Evolutionary conservation across 2,113 vertebrate species (phyloP).

Genomic region (Gnathonemus longibarbis): DNA sequence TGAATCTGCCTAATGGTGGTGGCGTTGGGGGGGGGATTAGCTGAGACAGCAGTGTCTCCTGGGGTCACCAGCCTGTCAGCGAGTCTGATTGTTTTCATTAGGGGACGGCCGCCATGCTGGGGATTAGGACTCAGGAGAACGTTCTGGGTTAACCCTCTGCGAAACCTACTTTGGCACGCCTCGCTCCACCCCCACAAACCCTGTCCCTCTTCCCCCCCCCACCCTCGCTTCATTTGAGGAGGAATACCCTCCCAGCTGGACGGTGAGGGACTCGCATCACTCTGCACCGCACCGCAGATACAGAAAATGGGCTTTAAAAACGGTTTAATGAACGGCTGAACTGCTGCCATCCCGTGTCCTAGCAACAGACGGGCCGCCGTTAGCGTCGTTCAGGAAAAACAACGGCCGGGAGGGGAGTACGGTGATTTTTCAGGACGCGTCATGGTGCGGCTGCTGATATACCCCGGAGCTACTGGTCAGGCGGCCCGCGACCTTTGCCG

Average conservation of each 20-base stretch:
- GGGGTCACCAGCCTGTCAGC: conserved; percentile 13
- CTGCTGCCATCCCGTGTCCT: neutral
- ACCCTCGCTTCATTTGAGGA: neutral
- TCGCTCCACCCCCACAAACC: neutral
- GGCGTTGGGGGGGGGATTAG: neutral
- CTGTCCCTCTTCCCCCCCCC: too few relatives aligned
- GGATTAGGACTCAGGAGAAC: neutral
- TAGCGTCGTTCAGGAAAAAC: neutral
- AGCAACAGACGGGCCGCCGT: neutral
- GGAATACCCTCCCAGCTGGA: neutral
- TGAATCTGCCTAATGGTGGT: neutral
- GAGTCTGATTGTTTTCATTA: conserved; percentile 16
- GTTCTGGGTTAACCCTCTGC: neutral
- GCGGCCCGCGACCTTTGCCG: neutral
- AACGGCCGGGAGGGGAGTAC: neutral
- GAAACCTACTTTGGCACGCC: neutral
- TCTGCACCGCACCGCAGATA: neutral
- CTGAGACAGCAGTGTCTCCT: neutral
- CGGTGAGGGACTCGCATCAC: neutral
- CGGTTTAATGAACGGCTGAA: neutral
- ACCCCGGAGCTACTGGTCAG: neutral
- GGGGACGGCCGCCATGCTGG: neutral
- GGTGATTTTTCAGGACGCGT: neutral
- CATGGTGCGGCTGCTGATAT: neutral
- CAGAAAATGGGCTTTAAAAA: neutral